Evolutionary conservation across 1,140 invertebrate genomes (phyloP), one percentile per base, ranked within the genome.

Genomic region (Caenorhabditis brenneri): DNA sequence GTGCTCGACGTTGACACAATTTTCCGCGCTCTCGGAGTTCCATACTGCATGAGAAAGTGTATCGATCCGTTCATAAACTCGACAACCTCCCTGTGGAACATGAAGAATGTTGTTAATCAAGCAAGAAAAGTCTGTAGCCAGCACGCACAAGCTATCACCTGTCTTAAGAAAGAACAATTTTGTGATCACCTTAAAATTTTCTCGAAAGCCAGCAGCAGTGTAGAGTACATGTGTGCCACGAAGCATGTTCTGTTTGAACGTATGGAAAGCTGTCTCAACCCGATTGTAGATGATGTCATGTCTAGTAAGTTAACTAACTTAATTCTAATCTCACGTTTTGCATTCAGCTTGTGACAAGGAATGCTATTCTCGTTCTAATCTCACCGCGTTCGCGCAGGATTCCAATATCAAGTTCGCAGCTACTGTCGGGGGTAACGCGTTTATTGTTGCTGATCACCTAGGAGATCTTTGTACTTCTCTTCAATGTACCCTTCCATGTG

Each of bases 51-150:
- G 48, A 51, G 51, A 39, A 80, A 80, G 22, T 80, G 79, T 48
- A 53, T 80, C 27, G 79, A 80, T 39, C 79, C 79, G 48, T 80
- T 80, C 79, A 80, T 80, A 19, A 80, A 80, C 22, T 51, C 51
- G 10, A 80, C 51, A 29, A 53, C 79, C 3, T 51, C 48, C 5
- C 31, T 80, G 79, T 80, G 79, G 79, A 39, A 27, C 27, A 80
- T 53, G 79, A 80, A 29, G 19, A 80, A 46, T 58, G 79, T 80
- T 19, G 79, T 80, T 12, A 36, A 80, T 10, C 48, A 80, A 39
- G 79, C 79, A 19, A 12, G 48, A 12, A 80, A 51, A 39, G 48
- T 80, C 12, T 80, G 79, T 22, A 31, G 6, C 12, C 36, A 22
- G 7, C 79, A 55, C 24, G 79, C 79, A 10, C 48, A 80, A 22